These are phyloP conservation scores for Accipiter cooperii DNA, from an alignment of 2,113 vertebrate species.

Conservation along the genomic window DNA sequence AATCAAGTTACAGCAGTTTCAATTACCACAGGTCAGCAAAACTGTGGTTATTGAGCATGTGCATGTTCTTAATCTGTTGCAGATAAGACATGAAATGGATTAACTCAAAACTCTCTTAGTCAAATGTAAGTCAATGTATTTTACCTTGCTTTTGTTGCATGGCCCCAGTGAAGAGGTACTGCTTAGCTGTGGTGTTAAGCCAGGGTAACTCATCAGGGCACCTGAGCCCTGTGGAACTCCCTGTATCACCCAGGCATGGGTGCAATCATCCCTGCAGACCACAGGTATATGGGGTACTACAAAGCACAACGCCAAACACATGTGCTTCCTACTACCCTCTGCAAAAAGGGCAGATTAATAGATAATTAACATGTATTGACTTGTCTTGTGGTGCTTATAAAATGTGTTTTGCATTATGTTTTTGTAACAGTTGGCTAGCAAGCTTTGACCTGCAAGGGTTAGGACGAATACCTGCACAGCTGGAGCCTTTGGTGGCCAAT, in stretches of 20 bases:
- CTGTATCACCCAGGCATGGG: neutral
- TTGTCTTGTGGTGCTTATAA: slow-evolving; percentile 2
- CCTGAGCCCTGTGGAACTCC: neutral
- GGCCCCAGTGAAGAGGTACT: neutral
- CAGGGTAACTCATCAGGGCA: neutral
- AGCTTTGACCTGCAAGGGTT: slow-evolving; percentile 50
- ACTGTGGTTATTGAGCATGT: neutral
- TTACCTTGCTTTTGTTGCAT: neutral
- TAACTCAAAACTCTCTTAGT: neutral
- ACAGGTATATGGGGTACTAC: neutral
- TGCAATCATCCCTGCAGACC: neutral
- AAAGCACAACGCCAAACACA: neutral
- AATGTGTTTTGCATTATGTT: slow-evolving; percentile 59
- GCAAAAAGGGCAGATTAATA: neutral
- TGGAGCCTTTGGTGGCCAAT: slow-evolving; percentile 14
- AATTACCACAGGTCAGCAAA: neutral
- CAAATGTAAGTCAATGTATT: neutral
- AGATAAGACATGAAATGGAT: neutral
- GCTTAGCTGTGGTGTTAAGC: neutral
- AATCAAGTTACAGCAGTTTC: neutral
- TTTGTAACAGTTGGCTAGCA: slow-evolving; percentile 50
- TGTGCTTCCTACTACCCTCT: neutral
- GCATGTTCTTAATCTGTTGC: neutral
- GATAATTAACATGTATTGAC: slow-evolving; percentile 20
- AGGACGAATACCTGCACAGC: slow-evolving; percentile 58